A percentile compares a stretch with the other conserved stretches of the same genome.
phyloP scores from a whole-genome alignment of 2,888 invertebrate species.

The Pinctada fucata region DNA sequence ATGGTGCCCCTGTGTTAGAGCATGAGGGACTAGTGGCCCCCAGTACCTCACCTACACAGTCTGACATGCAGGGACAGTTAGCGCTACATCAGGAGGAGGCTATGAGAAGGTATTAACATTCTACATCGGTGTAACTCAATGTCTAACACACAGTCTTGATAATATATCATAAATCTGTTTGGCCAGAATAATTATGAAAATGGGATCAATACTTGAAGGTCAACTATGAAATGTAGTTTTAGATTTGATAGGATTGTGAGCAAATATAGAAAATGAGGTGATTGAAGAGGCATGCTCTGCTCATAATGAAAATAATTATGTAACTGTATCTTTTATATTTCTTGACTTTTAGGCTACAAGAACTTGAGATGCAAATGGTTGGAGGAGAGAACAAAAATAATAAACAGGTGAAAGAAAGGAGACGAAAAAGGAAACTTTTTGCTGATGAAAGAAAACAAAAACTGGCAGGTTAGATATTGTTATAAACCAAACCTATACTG shows the following conservation, averaged over 20 bases:
- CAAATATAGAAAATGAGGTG: too few species aligned
- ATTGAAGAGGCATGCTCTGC: too few species aligned
- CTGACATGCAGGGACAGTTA: constrained; percentile 52
- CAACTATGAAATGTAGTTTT: too few species aligned
- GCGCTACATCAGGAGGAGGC: constrained; percentile 76
- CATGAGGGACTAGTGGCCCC: constrained; percentile 50
- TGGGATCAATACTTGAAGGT: too few species aligned
- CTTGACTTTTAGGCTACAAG: constrained; percentile 78
- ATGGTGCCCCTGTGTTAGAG: constrained; percentile 37
- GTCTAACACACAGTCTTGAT: too few species aligned
- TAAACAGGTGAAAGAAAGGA: constrained; percentile 83
- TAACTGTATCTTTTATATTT: too few species aligned
- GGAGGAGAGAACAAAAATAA: constrained; percentile 88
- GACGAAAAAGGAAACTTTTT: constrained; percentile 83
- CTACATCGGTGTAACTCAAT: too few species aligned
- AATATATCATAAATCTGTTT: too few species aligned
- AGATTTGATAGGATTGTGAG: too few species aligned
- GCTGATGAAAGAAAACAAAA: constrained; percentile 81
- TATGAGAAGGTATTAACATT: constrained; percentile 75
- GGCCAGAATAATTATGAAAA: too few species aligned
- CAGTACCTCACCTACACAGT: constrained; percentile 55
- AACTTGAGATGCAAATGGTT: constrained; percentile 86
- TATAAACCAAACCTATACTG: too few species aligned
- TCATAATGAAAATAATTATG: too few species aligned
- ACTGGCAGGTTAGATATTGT: constrained; percentile 69